Conservation (phyloP, 1,140 invertebrate genomes). For the Sarcophaga bullata region DNA sequence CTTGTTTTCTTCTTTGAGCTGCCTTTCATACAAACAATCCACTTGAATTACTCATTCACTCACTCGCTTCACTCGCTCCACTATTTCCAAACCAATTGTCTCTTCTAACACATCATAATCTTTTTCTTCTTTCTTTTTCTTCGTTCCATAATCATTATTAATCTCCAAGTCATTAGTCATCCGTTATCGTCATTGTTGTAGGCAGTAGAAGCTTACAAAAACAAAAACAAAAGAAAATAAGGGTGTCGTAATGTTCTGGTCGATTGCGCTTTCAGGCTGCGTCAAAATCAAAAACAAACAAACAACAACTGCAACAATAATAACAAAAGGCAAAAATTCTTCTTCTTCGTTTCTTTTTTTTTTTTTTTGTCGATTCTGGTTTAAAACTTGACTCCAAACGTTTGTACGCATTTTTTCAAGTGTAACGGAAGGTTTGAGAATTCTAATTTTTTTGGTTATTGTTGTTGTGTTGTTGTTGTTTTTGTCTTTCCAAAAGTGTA, state of each 20-base stretch:
- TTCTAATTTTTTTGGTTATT: not conserved
- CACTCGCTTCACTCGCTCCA: too few relatives aligned
- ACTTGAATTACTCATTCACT: too few relatives aligned
- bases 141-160: not conserved
- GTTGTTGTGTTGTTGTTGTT: not conserved
- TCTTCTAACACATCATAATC: not conserved
- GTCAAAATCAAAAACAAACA: not conserved
- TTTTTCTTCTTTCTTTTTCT: not conserved
- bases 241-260: constrained; percentile 20
- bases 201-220: not conserved
- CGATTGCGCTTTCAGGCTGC: constrained; percentile 12
- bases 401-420: not conserved
- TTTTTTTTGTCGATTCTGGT: not conserved
- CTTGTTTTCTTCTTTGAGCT: too few relatives aligned
- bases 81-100: not conserved
- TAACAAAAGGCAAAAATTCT: not conserved
- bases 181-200: constrained; percentile 11
- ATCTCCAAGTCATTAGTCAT: not conserved
- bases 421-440: constrained; percentile 2
- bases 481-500: not conserved
- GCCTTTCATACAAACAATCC: too few relatives aligned
- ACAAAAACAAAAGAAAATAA: not conserved
- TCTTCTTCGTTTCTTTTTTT: not conserved
- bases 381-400: constrained; percentile 9
- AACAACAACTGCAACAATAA: not conserved